These are phyloP conservation scores for Agrotis exclamationis DNA, from an alignment of 2,888 invertebrate genomes.

Conservation along the genomic window DNA sequence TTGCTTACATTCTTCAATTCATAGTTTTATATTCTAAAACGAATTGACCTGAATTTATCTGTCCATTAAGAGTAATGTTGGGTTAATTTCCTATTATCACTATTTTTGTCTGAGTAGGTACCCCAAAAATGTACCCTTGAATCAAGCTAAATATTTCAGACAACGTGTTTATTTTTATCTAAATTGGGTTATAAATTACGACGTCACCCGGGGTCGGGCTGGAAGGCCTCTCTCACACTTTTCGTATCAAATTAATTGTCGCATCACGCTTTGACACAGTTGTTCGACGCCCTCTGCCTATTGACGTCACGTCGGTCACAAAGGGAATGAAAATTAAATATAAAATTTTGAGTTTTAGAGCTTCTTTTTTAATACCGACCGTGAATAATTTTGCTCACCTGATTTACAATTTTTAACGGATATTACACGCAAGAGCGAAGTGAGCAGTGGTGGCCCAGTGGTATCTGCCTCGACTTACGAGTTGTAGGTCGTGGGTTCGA, in stretches of 20 bases:
- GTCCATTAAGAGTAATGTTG: background rate
- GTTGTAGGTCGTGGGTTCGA: too few species aligned
- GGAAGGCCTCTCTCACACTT: constrained; percentile 36
- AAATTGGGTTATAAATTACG: constrained; percentile 58
- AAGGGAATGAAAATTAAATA: constrained; percentile 39
- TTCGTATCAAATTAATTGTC: constrained; percentile 62
- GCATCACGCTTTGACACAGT: constrained; percentile 47
- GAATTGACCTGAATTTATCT: background rate
- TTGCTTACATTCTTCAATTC: background rate
- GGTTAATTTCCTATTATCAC: constrained; percentile 7
- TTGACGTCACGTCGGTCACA: constrained; percentile 40
- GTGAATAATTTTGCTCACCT: background rate
- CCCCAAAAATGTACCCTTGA: constrained; percentile 11
- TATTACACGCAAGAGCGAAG: background rate
- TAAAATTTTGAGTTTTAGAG: constrained; percentile 11
- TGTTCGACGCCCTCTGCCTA: constrained; percentile 27
- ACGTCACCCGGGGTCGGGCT: constrained; percentile 28
- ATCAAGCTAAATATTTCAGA: constrained; percentile 40
- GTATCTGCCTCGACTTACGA: too few species aligned
- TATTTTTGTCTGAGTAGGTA: background rate
- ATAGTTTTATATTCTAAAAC: background rate
- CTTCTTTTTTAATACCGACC: constrained; percentile 10
- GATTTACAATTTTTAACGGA: background rate
- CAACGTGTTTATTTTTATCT: constrained; percentile 55
- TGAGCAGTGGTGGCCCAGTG: too few species aligned